Evolutionary conservation across 1,140 invertebrate species (phyloP), one percentile per base, ranked within the genome.

Genomic region (Papilio polytes): DNA sequence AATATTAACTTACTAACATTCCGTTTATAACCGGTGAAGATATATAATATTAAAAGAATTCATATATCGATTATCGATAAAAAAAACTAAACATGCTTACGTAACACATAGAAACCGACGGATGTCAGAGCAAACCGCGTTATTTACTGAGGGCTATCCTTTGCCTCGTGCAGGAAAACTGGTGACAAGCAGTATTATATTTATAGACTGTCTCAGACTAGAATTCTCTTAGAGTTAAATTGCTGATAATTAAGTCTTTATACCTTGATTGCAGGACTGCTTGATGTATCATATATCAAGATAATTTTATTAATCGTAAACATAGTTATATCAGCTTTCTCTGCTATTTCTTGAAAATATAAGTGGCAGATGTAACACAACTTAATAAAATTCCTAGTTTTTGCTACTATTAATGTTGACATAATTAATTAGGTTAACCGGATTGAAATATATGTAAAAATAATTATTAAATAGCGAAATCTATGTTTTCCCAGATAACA

Each of bases 141-240:
- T 83, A 82, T 87, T 86, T 83, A 76, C 84, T 51, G 70, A 84
- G 76, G 76, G 85, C 82, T 81, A 85, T 87, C 86, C 86, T 87
- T 83, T 85, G 80, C 56, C 83, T 84, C 78, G 79, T 81, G 76
- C 85, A 86, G 86, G 86, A 85, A 86, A 88, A 85, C 85, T 83
- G 79, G 84, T 80, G 84, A 84, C 86, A 86, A 86, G 84, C 84
- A 76, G 83, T 74, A 77, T 78, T 46, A 51, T 78, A 44, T 51
- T 63, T 36, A 41, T 46, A 56, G 70, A 56, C 22, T 77, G 59
- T 74, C 51, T 80, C 31, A 36, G n/a, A 9, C 73, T 18, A 70
- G 59, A 73, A 59, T 73, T 72, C 79, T 80, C 79, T 53, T 13
- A 46, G 22, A 76, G 41, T 48, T 48, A 48, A 74, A 48, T 48